Evolutionary conservation across 2,888 invertebrate species (phyloP).

Genomic region (Entomobrya multifasciata): DNA sequence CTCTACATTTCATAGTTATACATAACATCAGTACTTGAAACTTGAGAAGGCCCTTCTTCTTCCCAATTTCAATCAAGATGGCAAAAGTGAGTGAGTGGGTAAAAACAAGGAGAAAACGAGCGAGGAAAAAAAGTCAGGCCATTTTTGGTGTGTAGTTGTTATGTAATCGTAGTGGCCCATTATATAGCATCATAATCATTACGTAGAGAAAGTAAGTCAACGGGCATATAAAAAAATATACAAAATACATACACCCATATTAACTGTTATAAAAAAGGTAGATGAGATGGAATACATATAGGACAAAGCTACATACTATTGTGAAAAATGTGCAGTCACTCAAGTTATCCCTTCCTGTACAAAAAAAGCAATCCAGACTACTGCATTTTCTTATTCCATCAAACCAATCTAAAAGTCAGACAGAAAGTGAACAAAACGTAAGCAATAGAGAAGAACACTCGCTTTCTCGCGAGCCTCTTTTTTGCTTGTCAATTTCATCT

Average conservation of each 20-base stretch:
- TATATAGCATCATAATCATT: slow-evolving; percentile 12
- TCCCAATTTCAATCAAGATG: slow-evolving; percentile 58
- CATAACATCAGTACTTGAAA: slow-evolving; percentile 43
- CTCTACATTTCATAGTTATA: neutral
- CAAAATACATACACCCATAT: no score
- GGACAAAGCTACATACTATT: neutral
- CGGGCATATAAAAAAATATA: no score
- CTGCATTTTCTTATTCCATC: slow-evolving; percentile 12
- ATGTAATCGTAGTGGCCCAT: neutral
- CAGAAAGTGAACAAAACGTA: neutral
- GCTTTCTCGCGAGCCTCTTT: slow-evolving; percentile 31
- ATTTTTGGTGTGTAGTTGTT: neutral
- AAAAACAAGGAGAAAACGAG: slow-evolving; percentile 13
- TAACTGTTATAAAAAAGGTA: neutral
- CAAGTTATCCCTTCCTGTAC: slow-evolving; percentile 24
- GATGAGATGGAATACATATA: no score
- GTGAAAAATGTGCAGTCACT: neutral
- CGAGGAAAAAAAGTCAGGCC: slow-evolving; percentile 4
- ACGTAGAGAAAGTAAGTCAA: neutral
- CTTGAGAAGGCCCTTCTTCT: slow-evolving; percentile 46
- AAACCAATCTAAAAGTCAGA: slow-evolving; percentile 28
- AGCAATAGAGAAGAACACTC: slow-evolving; percentile 7
- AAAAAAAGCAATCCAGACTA: slow-evolving; percentile 5
- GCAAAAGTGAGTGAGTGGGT: slow-evolving; percentile 38
- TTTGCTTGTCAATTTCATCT: slow-evolving; percentile 49